Evolutionary conservation across 1,140 invertebrate species (phyloP).

Genomic region (Cardiocondyla obscurior): DNA sequence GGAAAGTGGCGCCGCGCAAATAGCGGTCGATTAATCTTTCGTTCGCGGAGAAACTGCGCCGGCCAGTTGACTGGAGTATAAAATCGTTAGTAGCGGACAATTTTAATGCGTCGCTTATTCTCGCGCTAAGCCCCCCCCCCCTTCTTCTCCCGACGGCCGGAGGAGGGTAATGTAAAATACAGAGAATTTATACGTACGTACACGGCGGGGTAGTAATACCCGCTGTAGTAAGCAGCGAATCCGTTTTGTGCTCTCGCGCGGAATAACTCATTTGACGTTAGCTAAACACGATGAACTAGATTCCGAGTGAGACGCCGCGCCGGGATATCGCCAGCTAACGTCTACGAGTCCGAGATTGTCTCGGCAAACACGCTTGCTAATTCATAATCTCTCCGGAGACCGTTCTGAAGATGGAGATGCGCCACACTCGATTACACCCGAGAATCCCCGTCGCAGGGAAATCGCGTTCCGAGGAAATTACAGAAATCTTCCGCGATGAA

Average conservation of each 20-base stretch:
- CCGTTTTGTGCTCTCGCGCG: constrained; percentile 24
- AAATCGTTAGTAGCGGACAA: not conserved
- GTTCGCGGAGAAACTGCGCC: not conserved
- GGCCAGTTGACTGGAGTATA: not conserved
- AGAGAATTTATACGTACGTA: constrained; percentile 34
- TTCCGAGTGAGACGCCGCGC: not conserved
- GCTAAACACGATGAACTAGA: constrained; percentile 30
- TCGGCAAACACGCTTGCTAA: constrained; percentile 45
- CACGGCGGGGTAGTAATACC: not conserved
- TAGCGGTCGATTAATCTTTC: not conserved
- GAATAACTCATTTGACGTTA: constrained; percentile 51
- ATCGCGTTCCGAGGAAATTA: constrained; percentile 18
- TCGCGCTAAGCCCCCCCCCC: too few relatives aligned
- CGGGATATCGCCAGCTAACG: constrained; percentile 17
- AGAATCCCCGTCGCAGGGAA: constrained; percentile 29
- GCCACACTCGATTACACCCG: constrained; percentile 36
- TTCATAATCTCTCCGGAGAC: constrained; percentile 51
- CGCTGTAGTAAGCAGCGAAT: constrained; percentile 24
- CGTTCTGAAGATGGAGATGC: constrained; percentile 21
- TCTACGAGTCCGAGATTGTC: constrained; percentile 51
- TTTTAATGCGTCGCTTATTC: not conserved
- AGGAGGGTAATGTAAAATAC: constrained; percentile 3
- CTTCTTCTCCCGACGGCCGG: too few relatives aligned
- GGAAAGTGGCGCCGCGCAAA: not conserved
- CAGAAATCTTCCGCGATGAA: constrained; percentile 29